Conservation (phyloP, 2,113 vertebrate genomes). For the Syngnathoides biaculeatus region DNA sequence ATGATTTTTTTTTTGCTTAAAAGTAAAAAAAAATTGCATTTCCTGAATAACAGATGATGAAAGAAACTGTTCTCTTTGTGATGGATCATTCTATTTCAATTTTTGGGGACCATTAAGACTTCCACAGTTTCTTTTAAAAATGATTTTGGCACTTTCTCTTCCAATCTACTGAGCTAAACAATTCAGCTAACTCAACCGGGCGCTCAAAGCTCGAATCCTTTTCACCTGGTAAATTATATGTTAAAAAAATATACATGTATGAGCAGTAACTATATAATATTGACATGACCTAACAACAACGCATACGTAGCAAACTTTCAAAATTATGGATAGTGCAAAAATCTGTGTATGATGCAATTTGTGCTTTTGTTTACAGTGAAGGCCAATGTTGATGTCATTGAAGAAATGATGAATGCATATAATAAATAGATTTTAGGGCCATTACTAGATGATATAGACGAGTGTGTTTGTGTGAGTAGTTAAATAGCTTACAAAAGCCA, state of each 20-base stretch:
- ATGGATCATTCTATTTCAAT: not conserved
- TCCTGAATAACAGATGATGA: not conserved
- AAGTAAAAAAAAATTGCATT: not conserved
- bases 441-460: not conserved
- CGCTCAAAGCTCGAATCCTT: constrained; percentile 22
- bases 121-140: constrained; percentile 53
- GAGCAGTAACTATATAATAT: not conserved
- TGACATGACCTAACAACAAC: not conserved
- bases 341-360: not conserved
- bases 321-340: constrained; percentile 1
- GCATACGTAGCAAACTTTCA: not conserved
- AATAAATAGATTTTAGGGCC: not conserved
- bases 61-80: not conserved
- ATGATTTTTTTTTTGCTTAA: not conserved
- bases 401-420: not conserved
- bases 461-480: constrained; percentile 11
- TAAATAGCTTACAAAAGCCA: constrained; percentile 12
- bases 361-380: not conserved
- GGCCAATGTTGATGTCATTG: not conserved
- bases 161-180: constrained; percentile 20
- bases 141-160: constrained; percentile 68
- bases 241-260: not conserved
- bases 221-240: not conserved
- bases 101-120: constrained; percentile 9
- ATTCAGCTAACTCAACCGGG: constrained; percentile 12